Evolutionary conservation across 2,888 invertebrate species (phyloP).

Genomic region (Leucophenga montana): DNA sequence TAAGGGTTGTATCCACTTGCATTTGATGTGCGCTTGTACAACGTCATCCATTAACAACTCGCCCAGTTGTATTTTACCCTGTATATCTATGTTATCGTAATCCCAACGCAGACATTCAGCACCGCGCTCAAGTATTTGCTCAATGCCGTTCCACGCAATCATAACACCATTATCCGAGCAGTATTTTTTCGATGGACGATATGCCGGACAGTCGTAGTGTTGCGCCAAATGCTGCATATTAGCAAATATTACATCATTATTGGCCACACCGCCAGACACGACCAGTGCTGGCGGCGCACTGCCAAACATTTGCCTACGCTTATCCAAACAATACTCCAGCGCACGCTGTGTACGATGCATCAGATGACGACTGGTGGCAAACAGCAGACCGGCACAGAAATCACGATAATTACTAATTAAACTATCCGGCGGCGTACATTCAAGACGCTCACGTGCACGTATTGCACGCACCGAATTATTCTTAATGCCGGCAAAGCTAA

Average conservation of each 20-base stretch:
- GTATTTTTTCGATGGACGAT: constrained; percentile 85
- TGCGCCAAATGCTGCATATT: constrained; percentile 81
- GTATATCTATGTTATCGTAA: constrained; percentile 76
- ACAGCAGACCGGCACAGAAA: constrained; percentile 89
- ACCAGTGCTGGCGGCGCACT: constrained; percentile 76
- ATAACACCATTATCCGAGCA: constrained; percentile 99
- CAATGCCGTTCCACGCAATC: constrained; percentile 99
- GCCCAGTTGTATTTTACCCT: constrained; percentile 62
- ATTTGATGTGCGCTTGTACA: constrained; percentile 60
- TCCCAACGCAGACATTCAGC: constrained; percentile 48
- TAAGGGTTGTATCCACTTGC: constrained; percentile 69
- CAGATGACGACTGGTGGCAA: constrained; percentile 83
- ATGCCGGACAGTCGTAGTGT: constrained; percentile 78
- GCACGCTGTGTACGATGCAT: constrained; percentile 88
- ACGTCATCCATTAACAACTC: constrained; percentile 57
- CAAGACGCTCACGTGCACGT: constrained; percentile 75
- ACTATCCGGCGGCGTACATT: constrained; percentile 78
- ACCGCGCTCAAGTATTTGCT: constrained; percentile 74
- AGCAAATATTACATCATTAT: constrained; percentile 86
- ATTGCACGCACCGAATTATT: constrained; percentile 77
- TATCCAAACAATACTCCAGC: constrained; percentile 80
- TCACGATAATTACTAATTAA: constrained; percentile 85
- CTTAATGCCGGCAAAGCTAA: constrained; percentile 91
- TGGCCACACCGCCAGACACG: constrained; percentile 97
- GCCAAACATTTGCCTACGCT: constrained; percentile 77